Conservation (phyloP, 2,797 vertebrate genomes). For the Petrocephalus sullivani region DNA sequence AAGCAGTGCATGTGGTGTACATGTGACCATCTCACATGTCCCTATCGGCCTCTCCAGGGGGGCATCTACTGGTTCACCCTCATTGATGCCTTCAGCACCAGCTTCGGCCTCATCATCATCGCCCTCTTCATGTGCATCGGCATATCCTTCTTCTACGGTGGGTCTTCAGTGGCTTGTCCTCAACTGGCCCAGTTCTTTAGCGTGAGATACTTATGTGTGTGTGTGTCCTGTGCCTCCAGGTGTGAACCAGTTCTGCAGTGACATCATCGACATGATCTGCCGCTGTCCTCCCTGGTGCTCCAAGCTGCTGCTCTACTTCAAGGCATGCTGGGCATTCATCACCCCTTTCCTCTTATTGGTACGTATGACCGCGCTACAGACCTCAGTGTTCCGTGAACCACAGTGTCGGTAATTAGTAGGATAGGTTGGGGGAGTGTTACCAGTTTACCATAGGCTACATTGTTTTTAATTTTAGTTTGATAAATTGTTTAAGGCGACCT, state of each 20-base stretch:
- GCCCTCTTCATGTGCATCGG: conserved; percentile 78
- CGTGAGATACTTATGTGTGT: neutral
- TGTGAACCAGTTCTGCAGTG: conserved; percentile 74
- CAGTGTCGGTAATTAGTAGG: neutral
- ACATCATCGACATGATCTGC: conserved; percentile 73
- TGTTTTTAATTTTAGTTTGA: neutral
- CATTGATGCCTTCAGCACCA: conserved; percentile 79
- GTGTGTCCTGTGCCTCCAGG: conserved; percentile 43
- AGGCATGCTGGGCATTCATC: conserved; percentile 72
- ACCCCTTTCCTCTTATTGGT: conserved; percentile 73
- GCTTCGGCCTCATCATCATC: conserved; percentile 81
- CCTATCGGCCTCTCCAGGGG: conserved; percentile 53
- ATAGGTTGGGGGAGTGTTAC: neutral
- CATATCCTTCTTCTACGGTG: conserved; percentile 61
- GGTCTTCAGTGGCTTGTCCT: neutral
- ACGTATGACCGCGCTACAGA: conserved; percentile 33
- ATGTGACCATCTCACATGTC: neutral
- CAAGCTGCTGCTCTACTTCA: conserved; percentile 70
- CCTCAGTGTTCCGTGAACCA: neutral
- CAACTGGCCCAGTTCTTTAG: neutral
- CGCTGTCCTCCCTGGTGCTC: conserved; percentile 70
- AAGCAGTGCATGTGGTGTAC: conserved; percentile 7
- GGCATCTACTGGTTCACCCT: conserved; percentile 85
- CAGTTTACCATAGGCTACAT: neutral
- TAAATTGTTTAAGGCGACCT: neutral